Evolutionary conservation across 2,888 invertebrate genomes (phyloP), one percentile per base, ranked within the genome.

Genomic region (Morpho achilles): DNA sequence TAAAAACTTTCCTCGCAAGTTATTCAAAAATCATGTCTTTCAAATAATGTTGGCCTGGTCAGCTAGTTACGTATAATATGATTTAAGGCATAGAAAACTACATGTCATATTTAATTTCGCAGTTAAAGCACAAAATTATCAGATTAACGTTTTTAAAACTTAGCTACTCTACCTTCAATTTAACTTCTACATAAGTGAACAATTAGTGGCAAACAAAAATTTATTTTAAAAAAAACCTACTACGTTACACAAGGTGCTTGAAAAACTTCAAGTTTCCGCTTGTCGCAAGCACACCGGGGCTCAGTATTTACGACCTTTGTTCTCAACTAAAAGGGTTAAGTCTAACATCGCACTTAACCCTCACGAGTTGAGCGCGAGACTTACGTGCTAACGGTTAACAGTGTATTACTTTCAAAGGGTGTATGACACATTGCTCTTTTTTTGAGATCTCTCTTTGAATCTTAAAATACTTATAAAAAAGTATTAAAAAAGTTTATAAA

Each of bases 311-410:
- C 73, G 68, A 67, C 78, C 77, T 81, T 84, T 83, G 80, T 82
- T 78, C 72, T 58, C 66, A 67, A 76, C 79, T 80, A 79, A 82
- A 84, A 80, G 84, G 83, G 80, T 84, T 82, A 81, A 77, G 75
- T 77, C 75, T 73, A 80, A 75, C 74, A 72, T 68, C 69, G 70
- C 77, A 76, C 76, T 80, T 79, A 79, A 76, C 77, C 77, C 76
- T 70, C 61, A 62, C 68, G 47, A 69, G 46, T 53, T 39, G 63
- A 62, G 62, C 65, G 32, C 32, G 32, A 32, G 32, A 32, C 32
- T 32, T 73, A 73, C 73, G 71, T 75, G 75, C 67, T 76, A 75
- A 73, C 73, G 71, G 69, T 69, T 63, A 68, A 74, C 73, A 69
- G 75, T 71, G 76, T 74, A 76, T 77, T 72, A 67, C 67, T 65